Evolutionary conservation across 2,113 vertebrate species (phyloP).

Genomic region (Pleuronectes platessa): DNA sequence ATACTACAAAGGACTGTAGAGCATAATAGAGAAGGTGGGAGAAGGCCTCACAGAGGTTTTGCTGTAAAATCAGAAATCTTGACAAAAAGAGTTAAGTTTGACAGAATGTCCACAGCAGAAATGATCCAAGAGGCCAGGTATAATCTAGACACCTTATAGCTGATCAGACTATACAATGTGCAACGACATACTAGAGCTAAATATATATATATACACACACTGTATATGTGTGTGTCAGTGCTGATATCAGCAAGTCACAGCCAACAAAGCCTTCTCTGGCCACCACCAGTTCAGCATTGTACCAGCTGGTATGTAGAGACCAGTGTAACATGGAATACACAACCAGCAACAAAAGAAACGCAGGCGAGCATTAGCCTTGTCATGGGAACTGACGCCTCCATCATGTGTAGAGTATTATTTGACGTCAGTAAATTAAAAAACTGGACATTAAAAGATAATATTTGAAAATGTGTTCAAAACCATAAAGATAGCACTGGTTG

Average conservation of each 20-base stretch:
- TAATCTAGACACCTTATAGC: neutral
- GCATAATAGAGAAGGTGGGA: conserved; percentile 47
- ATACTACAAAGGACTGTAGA: conserved; percentile 25
- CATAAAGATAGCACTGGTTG: neutral
- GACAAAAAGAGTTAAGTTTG: neutral
- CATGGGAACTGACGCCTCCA: neutral
- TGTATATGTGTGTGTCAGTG: conserved; percentile 33
- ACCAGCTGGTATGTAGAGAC: conserved; percentile 29
- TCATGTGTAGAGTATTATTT: neutral
- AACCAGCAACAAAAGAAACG: conserved; percentile 47
- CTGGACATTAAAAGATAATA: neutral
- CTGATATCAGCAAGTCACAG: conserved; percentile 69
- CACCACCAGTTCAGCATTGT: conserved; percentile 53
- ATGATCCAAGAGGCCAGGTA: neutral
- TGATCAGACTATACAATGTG: neutral
- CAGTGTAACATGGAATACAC: conserved; percentile 31
- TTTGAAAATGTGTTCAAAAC: neutral
- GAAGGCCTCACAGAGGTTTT: conserved; percentile 5
- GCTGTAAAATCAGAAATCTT: neutral
- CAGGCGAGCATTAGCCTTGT: conserved; percentile 5
- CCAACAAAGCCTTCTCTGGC: conserved; percentile 47
- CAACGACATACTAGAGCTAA: conserved; percentile 2
- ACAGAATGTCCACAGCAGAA: neutral
- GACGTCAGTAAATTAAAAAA: neutral
- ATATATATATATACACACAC: conserved; percentile 9